Evolutionary conservation across 1,140 invertebrate genomes (phyloP).

Genomic region (Zophobas atratus): DNA sequence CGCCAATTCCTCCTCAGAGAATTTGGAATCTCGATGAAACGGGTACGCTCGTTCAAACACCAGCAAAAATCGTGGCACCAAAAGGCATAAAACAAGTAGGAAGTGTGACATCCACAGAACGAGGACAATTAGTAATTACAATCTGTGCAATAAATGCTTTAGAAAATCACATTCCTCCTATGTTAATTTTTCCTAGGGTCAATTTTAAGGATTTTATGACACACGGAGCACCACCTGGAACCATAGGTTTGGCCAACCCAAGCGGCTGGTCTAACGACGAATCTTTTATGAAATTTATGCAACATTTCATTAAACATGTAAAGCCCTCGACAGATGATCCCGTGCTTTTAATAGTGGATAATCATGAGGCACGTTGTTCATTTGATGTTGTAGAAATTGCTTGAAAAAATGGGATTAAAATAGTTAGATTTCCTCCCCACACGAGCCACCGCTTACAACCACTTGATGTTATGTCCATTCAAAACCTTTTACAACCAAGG

Average conservation of each 20-base stretch:
- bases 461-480: conserved; percentile 67
- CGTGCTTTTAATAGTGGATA: conserved; percentile 10
- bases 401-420: conserved; percentile 60
- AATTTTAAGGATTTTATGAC: conserved; percentile 65
- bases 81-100: conserved; percentile 11
- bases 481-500: not conserved
- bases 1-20: conserved; percentile 22
- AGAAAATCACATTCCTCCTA: conserved; percentile 43
- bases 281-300: conserved; percentile 66
- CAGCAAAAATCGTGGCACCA: conserved; percentile 25
- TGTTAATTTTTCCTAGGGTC: conserved; percentile 57
- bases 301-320: conserved; percentile 60
- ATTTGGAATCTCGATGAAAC: conserved; percentile 47
- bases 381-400: conserved; percentile 18
- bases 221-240: conserved; percentile 59
- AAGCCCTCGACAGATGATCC: not conserved
- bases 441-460: conserved; percentile 67
- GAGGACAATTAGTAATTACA: conserved; percentile 14
- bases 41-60: conserved; percentile 17
- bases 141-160: conserved; percentile 9
- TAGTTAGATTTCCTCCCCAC: conserved; percentile 63
- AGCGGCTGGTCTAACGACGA: conserved; percentile 69
- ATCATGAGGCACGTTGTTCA: conserved; percentile 31
- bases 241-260: conserved; percentile 65
- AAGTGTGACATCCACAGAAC: conserved; percentile 10